Base-by-base conservation (phyloP, 2,888 invertebrate species). In the Lochmaea crataegi region DNA sequence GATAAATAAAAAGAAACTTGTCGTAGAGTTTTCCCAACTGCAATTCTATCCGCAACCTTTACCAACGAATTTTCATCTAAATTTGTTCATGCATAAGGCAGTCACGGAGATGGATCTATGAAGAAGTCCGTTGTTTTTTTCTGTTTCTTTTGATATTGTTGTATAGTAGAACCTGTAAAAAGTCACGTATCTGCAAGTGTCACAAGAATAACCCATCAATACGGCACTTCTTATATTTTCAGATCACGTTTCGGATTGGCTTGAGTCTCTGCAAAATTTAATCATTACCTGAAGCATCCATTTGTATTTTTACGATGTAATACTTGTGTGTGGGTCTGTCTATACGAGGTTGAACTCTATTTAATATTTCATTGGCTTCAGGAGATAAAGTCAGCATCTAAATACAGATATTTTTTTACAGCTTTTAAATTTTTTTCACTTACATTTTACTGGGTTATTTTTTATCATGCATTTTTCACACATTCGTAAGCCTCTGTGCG, bases 161-260 rank as follows among this genome's bases (percentile, higher is more conserved):
- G 71, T 68, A 71, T 68, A 65, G 68, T 68, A 11, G 48, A 38
- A 22, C 63, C 60, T 45, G 64, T 56, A 68, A 68, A 70, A 74
- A 68, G 71, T 74, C 74, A 74, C 74, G 74, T 74, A 65, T 48
- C 65, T 61, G 71, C 61, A 57, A 74, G 71, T 74, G 74, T 68
- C 74, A 74, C 71, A 61, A 58, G 71, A 71, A 74, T 74, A 74
- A 71, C 71, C 74, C 68, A 74, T 74, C 74, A 65, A 74, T 74
- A 68, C 68, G 67, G 42, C 48, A 45, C 45, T 65, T 18, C 65
- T 74, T 71, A 32, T 42, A 51, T 45, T 71, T 70, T 64, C 75
- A 38, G 61, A 68, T 73, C 75, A 75, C 75, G 75, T 75, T 61
- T 38, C 60, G 73, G 69, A 75, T 75, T 75, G 75, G 73, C 68